These are phyloP conservation scores for Montipora foliosa DNA, from an alignment of 64 coral and sea anemone genomes.

Conservation along the genomic window DNA sequence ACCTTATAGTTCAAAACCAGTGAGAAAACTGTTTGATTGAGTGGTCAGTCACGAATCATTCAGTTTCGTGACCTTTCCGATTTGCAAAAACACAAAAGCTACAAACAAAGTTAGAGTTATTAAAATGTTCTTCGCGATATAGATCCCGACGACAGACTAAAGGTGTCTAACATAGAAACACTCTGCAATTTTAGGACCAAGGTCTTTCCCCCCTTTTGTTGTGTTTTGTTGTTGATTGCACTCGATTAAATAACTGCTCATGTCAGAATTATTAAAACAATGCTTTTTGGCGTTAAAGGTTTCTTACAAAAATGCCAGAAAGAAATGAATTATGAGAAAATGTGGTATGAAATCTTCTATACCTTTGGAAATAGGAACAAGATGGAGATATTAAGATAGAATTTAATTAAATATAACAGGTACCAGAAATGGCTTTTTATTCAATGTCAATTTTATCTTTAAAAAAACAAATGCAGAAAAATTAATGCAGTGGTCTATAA, in stretches of 20 bases:
- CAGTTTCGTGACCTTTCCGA: neutral
- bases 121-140: neutral
- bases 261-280: neutral
- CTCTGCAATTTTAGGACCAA: neutral
- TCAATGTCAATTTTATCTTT: too few species aligned
- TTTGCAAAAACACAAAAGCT: neutral
- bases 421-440: too few species aligned
- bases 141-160: neutral
- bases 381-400: neutral
- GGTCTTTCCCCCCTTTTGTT: neutral
- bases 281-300: neutral
- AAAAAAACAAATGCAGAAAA: too few species aligned
- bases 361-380: neutral
- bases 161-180: slow-evolving; percentile 1
- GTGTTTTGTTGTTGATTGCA: neutral
- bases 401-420: neutral
- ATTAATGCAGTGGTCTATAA: too few species aligned
- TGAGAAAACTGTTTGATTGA: neutral
- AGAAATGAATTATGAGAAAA: too few species aligned
- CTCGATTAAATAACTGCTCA: neutral
- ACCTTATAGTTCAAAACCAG: too few species aligned
- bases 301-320: too few species aligned
- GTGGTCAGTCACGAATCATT: neutral
- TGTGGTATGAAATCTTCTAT: neutral
- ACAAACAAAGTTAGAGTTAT: neutral